phyloP scores from a whole-genome alignment of 2,888 invertebrate species.

The Tuberolachnus salignus region DNA sequence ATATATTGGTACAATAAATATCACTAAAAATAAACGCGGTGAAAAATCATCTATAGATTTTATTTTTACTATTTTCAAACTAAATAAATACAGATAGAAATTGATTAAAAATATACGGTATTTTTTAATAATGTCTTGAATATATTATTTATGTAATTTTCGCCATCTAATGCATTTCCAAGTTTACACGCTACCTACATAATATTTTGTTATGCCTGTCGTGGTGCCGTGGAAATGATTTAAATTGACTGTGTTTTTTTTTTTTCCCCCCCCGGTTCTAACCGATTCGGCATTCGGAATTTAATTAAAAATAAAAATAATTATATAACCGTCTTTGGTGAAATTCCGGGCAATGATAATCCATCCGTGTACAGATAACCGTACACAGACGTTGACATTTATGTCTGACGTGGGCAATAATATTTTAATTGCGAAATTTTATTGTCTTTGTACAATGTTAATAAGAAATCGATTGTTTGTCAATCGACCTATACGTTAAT shows the following conservation, averaged over 20 bases:
- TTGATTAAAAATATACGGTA: no score
- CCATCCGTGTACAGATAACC: neutral
- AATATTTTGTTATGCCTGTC: slow-evolving; percentile 15
- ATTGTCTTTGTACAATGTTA: slow-evolving; percentile 5
- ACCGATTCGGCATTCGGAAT: slow-evolving; percentile 1
- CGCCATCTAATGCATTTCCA: neutral
- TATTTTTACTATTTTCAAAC: no score
- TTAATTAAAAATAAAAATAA: neutral
- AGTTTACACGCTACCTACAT: neutral
- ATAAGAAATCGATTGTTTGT: slow-evolving; percentile 23
- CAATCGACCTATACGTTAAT: slow-evolving; percentile 30
- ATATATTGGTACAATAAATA: no score
- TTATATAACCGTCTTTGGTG: neutral
- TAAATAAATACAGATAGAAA: no score
- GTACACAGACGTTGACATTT: neutral
- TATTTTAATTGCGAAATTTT: slow-evolving; percentile 10
- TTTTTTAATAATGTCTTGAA: no score
- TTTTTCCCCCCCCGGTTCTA: neutral
- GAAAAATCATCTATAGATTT: no score
- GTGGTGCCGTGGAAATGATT: neutral
- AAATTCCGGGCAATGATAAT: neutral
- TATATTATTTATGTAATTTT: neutral
- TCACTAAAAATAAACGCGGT: no score
- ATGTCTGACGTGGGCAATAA: no score
- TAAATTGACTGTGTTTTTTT: neutral